Evolutionary conservation across 2,797 vertebrate genomes (phyloP), one percentile per base, ranked within the genome.

Genomic region (Gymnocypris eckloni): DNA sequence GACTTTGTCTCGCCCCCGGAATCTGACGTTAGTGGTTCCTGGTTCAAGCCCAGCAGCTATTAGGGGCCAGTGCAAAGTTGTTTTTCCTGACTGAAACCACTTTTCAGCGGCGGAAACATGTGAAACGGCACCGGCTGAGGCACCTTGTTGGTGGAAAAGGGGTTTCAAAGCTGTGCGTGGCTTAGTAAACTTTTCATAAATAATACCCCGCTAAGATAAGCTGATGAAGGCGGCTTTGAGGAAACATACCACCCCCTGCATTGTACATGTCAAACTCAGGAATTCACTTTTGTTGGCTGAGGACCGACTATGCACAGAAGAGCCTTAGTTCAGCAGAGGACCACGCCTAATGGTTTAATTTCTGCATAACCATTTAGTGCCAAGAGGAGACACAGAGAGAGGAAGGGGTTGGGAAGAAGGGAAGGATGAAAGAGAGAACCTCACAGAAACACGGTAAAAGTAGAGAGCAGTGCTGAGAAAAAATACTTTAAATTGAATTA

Each of bases 231-330:
- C 39, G 72, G 76, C 66, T 79, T 83, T 70, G 28, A 73, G 86
- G 18, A 50, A 75, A 37, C 56, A 87, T 59, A 48, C 70, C 73
- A 90, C 92, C 89, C 91, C 91, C 91, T 91, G 91, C 90, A 93
- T 39, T 54, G 77, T 91, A 94, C 93, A 92, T 92, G 89, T 84
- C 81, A 90, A 88, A 88, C 86, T 88, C 89, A 91, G 90, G 92
- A 92, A 90, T 91, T 91, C 90, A 92, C 86, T 86, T 64, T 87
- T 79, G 84, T 90, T 94, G 93, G 94, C 93, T 18, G 52, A 8
- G 66, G 82, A 92, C 88, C 93, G 94, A 93, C 90, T 94, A 94
- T 92, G 92, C 91, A 91, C 88, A 90, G 89, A 92, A 92, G 91
- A 92, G 92, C 92, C 91, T 90, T 91, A 91, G 91, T 88, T 91